phyloP scores from a whole-genome alignment of 2,797 vertebrate species.

The Erithacus rubecula region DNA sequence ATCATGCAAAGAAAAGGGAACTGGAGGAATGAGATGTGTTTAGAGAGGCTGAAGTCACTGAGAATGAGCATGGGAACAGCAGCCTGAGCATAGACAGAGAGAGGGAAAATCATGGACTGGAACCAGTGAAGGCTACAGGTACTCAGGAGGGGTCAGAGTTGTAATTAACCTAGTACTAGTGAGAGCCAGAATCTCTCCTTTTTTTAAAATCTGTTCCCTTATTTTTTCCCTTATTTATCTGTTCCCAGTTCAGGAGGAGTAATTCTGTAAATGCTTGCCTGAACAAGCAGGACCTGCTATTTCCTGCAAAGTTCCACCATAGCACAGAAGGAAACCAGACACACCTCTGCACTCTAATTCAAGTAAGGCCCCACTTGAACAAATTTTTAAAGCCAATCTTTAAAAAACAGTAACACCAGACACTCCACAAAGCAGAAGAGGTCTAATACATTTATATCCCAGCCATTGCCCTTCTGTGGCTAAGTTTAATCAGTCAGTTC shows the following conservation, averaged over 20 bases:
- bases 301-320: background rate
- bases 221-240: background rate
- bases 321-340: background rate
- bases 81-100: background rate
- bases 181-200: background rate
- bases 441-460: background rate
- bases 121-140: background rate
- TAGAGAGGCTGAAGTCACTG: background rate
- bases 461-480: background rate
- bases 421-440: background rate
- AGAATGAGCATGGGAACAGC: background rate
- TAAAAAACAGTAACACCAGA: background rate
- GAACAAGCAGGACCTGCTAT: background rate
- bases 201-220: background rate
- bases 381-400: background rate
- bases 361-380: background rate
- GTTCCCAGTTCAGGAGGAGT: background rate
- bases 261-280: background rate
- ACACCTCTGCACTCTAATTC: background rate
- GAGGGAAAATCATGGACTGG: background rate
- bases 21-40: background rate
- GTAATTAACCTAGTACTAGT: background rate
- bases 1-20: background rate
- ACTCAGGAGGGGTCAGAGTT: background rate
- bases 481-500: conserved; percentile 7